Percentiles rank a stretch among this genome's conserved stretches.
phyloP scores from a whole-genome alignment of 2,113 vertebrate species.

The Pteruthius melanotis region DNA sequence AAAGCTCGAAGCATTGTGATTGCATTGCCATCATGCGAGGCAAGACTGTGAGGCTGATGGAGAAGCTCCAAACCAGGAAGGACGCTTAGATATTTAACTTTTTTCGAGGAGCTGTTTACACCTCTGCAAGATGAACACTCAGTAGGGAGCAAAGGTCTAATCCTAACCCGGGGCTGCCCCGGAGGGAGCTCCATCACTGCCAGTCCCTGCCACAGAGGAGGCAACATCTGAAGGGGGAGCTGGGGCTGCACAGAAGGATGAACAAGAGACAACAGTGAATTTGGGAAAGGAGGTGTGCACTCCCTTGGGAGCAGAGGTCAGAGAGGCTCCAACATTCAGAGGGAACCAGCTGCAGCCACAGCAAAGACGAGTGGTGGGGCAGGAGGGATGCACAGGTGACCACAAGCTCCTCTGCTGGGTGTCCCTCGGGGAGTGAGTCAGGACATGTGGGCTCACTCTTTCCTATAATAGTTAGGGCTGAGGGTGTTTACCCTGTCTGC shows the following conservation, averaged over 20 bases:
- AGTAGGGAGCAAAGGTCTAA: neutral
- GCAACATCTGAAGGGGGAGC: neutral
- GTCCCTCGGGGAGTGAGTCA: neutral
- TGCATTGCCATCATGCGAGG: neutral
- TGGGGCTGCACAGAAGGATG: neutral
- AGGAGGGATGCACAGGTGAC: neutral
- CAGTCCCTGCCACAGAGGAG: fast-evolving
- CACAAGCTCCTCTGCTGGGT: neutral
- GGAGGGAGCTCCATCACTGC: neutral
- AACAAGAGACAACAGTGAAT: neutral
- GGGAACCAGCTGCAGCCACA: neutral
- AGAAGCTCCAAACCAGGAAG: neutral
- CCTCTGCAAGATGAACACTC: neutral
- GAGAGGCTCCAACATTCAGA: neutral
- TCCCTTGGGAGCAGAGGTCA: neutral
- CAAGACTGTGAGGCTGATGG: neutral
- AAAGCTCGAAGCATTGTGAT: fast-evolving
- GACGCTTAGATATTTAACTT: neutral
- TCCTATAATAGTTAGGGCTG: neutral
- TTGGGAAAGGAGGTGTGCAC: neutral
- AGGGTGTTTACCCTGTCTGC: constrained; percentile 19
- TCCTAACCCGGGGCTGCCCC: fast-evolving
- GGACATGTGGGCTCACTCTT: neutral
- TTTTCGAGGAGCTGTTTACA: neutral
- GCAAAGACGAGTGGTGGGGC: neutral